Base-by-base conservation (phyloP, 2,797 vertebrate species). In the Borostomias antarcticus region DNA sequence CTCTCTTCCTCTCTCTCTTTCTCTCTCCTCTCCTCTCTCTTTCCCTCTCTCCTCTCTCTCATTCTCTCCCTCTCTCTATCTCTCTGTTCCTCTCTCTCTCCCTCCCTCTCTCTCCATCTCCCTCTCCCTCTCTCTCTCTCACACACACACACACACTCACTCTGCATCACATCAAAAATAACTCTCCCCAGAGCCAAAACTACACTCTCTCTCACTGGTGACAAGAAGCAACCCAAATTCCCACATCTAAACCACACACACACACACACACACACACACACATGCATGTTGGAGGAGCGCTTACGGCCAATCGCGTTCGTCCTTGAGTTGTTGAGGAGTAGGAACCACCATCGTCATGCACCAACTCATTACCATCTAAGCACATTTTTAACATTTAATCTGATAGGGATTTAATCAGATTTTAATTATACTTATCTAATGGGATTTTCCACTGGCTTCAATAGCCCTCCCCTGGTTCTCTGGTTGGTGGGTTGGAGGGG, bases 221-320 rank as follows among this genome's bases (percentile, higher is more conserved):
- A 86, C 72, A 79, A 82, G 77, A 87, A 75, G 74, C 82, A 86
- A 89, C 86, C 82, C 67, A 83, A 75, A 87, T 87, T 83, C 68
- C 74, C 75, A 19, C 37, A 57, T 78, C 53, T 64, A 64, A 58
- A 64, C 70, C 50, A n/a, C 30, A 19, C 48, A 19, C 23, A 54
- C 33, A 53, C 40, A 51, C 64, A 47, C 58, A 65, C 65, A 63
- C 54, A 56, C 47, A 58, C n/a, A 47, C 54, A 53, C 40, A 32
- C 17, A 26, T 33, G 40, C 33, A 40, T 23, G 21, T 19, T n/a
- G n/a, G n/a, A n/a, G n/a, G n/a, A n/a, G n/a, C 77, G 76, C 79
- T 78, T 35, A 40, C n/a, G 23, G 40, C 33, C 6, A 37, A 25
- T 5, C 35, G 15, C 57, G 26, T 26, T 1, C 29, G 73, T 80